Base-by-base conservation (phyloP, 2,888 invertebrate species). In the Sicus ferrugineus region DNA sequence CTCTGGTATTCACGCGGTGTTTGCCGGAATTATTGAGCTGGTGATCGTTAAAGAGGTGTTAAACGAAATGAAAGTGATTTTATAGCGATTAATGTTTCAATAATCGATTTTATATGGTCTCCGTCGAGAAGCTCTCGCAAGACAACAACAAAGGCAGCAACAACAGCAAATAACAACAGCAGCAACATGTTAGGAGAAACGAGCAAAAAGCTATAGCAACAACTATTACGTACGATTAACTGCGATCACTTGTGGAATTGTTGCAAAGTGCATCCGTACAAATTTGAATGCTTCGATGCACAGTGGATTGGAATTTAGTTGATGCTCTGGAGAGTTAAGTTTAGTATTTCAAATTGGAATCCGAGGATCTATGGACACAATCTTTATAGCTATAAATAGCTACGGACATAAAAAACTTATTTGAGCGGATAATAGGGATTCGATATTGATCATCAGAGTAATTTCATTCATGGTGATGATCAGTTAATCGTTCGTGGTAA, bases 51-150 rank as follows among this genome's bases (percentile, higher is more conserved):
- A 77, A 76, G 75, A 77, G 78, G 77, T 77, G 78, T 77, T 76
- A 77, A 77, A 73, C 75, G 76, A 74, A 77, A 77, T 76, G 77
- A 77, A 77, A 78, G 78, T 77, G 78, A 78, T 77, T 77, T 76
- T 73, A 77, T 77, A 77, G 78, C 80, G 80, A 80, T 81, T 80
- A 81, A 81, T 81, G 79, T 80, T 80, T 81, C 81, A 81, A 81
- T 81, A 81, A 81, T 79, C 80, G 80, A 77, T 79, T 78, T 79
- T 78, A 67, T 73, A 58, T 19, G 42, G 42, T n/a, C n/a, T 16
- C 14, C 14, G 16, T 42, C 42, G 42, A 16, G 42, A n/a, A 42
- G 42, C 42, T 42, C 16, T n/a, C 14, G n/a, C 42, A 42, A 42
- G 42, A 42, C n/a, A 42, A 42, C 42, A 42, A 42, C 42, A 26